Base-by-base conservation (phyloP, 2,797 vertebrate genomes). In the Thamnophis elegans region DNA sequence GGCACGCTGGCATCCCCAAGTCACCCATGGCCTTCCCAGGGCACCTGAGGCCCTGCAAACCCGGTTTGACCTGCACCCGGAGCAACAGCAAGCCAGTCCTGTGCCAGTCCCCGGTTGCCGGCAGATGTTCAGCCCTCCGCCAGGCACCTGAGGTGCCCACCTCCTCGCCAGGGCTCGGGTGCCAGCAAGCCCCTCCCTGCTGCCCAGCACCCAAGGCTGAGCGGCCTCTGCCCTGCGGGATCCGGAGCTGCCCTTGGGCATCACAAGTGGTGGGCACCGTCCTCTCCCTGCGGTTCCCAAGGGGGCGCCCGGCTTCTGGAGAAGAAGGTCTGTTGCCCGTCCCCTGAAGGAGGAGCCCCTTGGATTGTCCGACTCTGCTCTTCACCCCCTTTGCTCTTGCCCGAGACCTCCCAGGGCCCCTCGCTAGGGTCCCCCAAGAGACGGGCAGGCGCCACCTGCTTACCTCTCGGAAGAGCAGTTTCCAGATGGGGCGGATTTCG, bases 391-490 rank as follows among this genome's bases (percentile, higher is more conserved):
- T 42, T 4, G 32, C 2, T 4, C 36, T 8, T 20, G 68, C 8
- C 73, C 10, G 32, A 78, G 68, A 42, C 8, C 68, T 2, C 3
- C 68, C 36, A 9, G 20, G 32, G 16, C 18, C 42, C 20, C 68
- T 78, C 3, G 0, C 8, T 1, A 1, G 1, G 8, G 9, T 22
- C 73, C 73, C 32, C 36, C 36, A 4, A 11, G 73, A 11, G 18
- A 22, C 5, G 60, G 20, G 51, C 94, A 26, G 36, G 20, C 85
- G 32, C 5, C 2, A 1, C 6, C 2, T 7, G 8, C 16, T 32
- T 96, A 97, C 96, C 96, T 97, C 97, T 97, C 97, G 97, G 87
- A 96, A 96, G 94, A 98, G 97, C 78, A 98, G 92, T 91, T 98
- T 98, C 98, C 97, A 98, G 87, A 98, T 91, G 59, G 97, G 97